Percentiles rank a stretch among this genome's conserved stretches.
phyloP scores from a whole-genome alignment of 2,888 invertebrate species.

The Apamea monoglypha region DNA sequence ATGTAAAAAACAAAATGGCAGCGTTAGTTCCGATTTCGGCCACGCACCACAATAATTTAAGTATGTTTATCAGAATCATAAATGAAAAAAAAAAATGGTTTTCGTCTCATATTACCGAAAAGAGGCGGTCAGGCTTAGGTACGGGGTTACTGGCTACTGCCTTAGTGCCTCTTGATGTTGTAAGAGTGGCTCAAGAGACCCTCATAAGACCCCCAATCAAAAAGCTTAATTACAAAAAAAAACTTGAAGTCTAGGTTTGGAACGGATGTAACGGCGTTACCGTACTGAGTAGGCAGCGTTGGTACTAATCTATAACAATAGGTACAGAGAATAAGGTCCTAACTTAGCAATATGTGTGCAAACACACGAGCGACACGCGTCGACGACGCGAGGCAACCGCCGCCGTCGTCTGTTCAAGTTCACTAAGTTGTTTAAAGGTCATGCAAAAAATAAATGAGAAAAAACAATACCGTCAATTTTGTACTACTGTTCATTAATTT shows the following conservation, averaged over 20 bases:
- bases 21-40: too few relatives aligned
- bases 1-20: too few relatives aligned
- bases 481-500: slow-evolving; percentile 92
- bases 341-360: not conserved
- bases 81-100: too few relatives aligned
- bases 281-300: not conserved
- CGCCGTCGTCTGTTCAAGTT: too few relatives aligned
- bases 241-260: not conserved
- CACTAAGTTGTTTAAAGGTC: not conserved
- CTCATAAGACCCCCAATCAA: not conserved
- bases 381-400: too few relatives aligned
- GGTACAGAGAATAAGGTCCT: not conserved
- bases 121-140: not conserved
- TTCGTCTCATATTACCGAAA: not conserved
- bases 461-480: slow-evolving; percentile 90
- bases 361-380: too few relatives aligned
- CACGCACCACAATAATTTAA: too few relatives aligned
- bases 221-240: not conserved
- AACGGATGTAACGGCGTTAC: not conserved
- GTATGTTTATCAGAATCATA: too few relatives aligned
- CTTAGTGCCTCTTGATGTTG: not conserved
- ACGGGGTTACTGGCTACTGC: not conserved
- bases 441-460: not conserved
- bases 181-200: not conserved
- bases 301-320: not conserved